phyloP scores from a whole-genome alignment of 2,113 vertebrate genomes.

The Zootoca vivipara region DNA sequence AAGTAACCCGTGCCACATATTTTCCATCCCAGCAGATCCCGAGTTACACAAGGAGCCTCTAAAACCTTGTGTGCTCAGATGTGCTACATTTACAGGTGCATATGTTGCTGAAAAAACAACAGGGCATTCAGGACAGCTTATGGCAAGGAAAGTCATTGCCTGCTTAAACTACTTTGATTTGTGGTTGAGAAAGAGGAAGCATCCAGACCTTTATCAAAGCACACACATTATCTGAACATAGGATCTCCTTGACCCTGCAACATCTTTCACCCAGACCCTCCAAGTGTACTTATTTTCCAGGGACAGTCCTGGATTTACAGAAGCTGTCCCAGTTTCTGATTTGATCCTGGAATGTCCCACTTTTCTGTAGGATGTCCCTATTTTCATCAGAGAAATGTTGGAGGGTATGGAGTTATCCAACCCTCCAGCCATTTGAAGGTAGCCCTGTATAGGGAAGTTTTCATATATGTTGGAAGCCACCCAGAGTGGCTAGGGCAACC shows the following conservation, averaged over 20 bases:
- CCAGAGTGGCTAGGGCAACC: too few relatives aligned
- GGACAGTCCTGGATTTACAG: too few relatives aligned
- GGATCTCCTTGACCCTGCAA: neutral
- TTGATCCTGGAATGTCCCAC: too few relatives aligned
- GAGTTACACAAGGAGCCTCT: conserved; percentile 3
- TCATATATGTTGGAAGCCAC: too few relatives aligned
- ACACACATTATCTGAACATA: neutral
- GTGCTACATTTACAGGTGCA: conserved; percentile 42
- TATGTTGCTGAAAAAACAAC: conserved; percentile 42
- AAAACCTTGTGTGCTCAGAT: conserved; percentile 26
- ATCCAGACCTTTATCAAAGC: neutral
- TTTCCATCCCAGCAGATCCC: conserved; percentile 41
- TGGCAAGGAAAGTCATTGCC: neutral
- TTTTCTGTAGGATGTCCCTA: too few relatives aligned
- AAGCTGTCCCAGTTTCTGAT: too few relatives aligned
- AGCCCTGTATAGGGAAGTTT: too few relatives aligned
- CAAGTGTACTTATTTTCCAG: too few relatives aligned
- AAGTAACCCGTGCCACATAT: conserved; percentile 1
- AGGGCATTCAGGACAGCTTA: conserved; percentile 1
- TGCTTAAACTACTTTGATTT: neutral
- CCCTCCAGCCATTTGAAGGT: too few relatives aligned
- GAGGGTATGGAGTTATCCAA: too few relatives aligned
- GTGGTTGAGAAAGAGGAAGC: neutral
- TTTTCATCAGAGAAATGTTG: too few relatives aligned
- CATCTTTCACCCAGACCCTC: neutral